Evolutionary conservation across 2,113 vertebrate genomes (phyloP).

Genomic region (Indri indri): DNA sequence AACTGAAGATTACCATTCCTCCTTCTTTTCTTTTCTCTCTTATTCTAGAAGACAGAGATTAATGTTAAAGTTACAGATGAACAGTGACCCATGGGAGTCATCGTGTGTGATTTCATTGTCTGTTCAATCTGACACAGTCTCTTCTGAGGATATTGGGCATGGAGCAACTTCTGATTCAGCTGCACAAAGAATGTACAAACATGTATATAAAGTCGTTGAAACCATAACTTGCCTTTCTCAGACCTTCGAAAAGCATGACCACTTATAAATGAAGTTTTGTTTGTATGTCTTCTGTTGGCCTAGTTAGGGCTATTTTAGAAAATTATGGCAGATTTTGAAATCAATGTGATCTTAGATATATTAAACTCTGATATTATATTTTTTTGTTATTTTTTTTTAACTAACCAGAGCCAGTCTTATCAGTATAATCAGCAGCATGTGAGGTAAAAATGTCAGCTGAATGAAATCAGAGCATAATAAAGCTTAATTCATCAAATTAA

Average conservation of each 20-base stretch:
- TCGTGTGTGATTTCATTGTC: neutral
- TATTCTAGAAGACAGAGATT: slow-evolving; percentile 19
- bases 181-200: slow-evolving; percentile 3
- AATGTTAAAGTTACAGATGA: neutral
- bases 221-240: slow-evolving; percentile 31
- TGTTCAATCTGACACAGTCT: neutral
- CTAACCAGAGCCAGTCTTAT: slow-evolving; percentile 62
- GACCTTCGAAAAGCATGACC: neutral
- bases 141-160: neutral
- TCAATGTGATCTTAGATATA: slow-evolving; percentile 49
- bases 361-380: slow-evolving; percentile 42
- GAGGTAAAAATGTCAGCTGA: slow-evolving; percentile 35
- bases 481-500: neutral
- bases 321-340: slow-evolving; percentile 71
- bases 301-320: slow-evolving; percentile 56
- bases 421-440: slow-evolving; percentile 60
- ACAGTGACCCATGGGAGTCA: neutral
- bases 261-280: neutral
- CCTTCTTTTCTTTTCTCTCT: neutral
- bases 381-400: slow-evolving; percentile 64
- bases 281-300: slow-evolving; percentile 45
- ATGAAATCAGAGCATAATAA: slow-evolving; percentile 29
- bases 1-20: neutral
- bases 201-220: slow-evolving; percentile 10
- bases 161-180: slow-evolving; percentile 28